phyloP scores from a whole-genome alignment of 1,140 invertebrate genomes.

The Eriocheir sinensis region DNA sequence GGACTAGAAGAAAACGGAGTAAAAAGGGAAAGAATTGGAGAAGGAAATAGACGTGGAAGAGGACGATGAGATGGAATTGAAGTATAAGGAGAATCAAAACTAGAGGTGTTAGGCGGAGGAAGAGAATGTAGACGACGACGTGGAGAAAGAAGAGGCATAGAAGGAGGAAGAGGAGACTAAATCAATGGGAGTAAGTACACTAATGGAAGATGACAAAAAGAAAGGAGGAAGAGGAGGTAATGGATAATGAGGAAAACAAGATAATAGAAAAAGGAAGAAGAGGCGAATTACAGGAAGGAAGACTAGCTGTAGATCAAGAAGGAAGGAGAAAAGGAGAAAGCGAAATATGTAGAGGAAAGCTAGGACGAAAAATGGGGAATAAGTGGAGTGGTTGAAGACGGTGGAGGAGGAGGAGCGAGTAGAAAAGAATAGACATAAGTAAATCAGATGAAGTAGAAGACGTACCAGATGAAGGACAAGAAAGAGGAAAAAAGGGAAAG shows the following conservation, averaged over 20 bases:
- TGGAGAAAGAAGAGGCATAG: neutral
- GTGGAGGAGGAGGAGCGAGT: neutral
- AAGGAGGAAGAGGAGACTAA: neutral
- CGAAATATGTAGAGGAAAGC: neutral
- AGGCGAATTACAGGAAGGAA: neutral
- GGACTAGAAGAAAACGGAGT: no score
- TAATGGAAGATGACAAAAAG: neutral
- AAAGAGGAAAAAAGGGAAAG: neutral
- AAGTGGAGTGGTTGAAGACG: no score
- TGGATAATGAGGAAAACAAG: neutral
- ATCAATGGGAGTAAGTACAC: no score
- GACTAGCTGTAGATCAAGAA: neutral
- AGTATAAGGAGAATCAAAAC: neutral
- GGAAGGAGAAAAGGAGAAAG: no score
- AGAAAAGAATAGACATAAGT: neutral
- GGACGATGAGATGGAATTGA: no score
- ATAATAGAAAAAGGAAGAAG: neutral
- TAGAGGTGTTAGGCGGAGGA: neutral
- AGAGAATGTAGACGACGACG: no score
- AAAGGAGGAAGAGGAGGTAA: neutral
- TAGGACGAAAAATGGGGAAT: no score
- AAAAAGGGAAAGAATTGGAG: no score
- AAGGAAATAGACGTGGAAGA: no score
- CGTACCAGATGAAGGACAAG: no score
- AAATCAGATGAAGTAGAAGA: neutral